Percentiles rank a stretch among this genome's conserved stretches.
phyloP scores from a whole-genome alignment of 2,888 invertebrate species.

The Spialia ferax region DNA sequence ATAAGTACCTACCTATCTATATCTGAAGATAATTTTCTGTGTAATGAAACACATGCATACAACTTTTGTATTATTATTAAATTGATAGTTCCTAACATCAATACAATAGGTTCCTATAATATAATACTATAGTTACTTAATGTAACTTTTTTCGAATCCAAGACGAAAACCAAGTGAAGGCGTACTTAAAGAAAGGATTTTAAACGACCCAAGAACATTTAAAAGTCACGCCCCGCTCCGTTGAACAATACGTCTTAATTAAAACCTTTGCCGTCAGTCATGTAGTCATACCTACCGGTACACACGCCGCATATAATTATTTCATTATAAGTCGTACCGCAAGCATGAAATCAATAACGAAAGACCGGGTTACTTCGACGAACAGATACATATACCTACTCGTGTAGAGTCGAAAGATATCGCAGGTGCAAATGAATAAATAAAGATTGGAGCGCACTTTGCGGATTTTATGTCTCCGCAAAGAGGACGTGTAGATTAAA shows the following conservation, averaged over 20 bases:
- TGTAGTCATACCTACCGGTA: slow-evolving; percentile 50
- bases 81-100: neutral
- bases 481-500: slow-evolving; percentile 45
- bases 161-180: slow-evolving; percentile 53
- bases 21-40: too few relatives aligned
- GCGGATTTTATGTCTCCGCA: slow-evolving; percentile 53
- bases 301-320: slow-evolving; percentile 69
- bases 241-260: slow-evolving; percentile 82
- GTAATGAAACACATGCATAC: too few relatives aligned
- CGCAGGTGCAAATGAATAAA: slow-evolving; percentile 58
- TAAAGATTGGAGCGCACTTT: slow-evolving; percentile 49
- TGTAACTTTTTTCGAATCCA: neutral
- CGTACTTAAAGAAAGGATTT: slow-evolving; percentile 63
- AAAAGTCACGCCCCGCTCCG: slow-evolving; percentile 74
- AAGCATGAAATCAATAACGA: slow-evolving; percentile 62
- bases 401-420: slow-evolving; percentile 47
- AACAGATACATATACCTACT: too few relatives aligned
- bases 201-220: slow-evolving; percentile 66
- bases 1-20: too few relatives aligned
- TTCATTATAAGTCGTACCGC: slow-evolving; percentile 65
- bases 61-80: neutral
- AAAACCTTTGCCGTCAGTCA: slow-evolving; percentile 69
- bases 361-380: slow-evolving; percentile 45
- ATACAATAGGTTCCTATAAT: neutral
- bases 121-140: neutral